Percentiles rank a stretch among this genome's conserved stretches.
Evolutionary conservation across 2,113 vertebrate species (phyloP).

Genomic region (Lucifuga dentata): DNA sequence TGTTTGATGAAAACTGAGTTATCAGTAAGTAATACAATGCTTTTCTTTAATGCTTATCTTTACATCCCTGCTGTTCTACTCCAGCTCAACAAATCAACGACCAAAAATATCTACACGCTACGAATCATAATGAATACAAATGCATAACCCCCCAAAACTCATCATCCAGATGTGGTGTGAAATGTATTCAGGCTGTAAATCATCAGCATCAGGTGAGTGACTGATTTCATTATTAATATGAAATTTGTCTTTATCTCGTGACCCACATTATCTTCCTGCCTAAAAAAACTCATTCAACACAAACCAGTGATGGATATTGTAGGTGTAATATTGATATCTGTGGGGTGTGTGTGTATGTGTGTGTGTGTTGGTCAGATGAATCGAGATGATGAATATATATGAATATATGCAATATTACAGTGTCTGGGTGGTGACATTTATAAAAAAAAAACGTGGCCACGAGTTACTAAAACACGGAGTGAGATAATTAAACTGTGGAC

Average conservation of each 20-base stretch:
- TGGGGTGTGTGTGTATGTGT: no score
- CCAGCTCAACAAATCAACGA: conserved; percentile 18
- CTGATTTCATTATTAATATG: conserved; percentile 58
- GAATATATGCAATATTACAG: no score
- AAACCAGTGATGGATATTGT: no score
- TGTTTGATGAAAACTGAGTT: conserved; percentile 17
- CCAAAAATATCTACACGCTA: conserved; percentile 4
- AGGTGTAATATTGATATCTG: no score
- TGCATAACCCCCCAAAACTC: not conserved
- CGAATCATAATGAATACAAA: conserved; percentile 34
- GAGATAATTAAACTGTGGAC: no score
- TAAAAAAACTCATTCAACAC: conserved; percentile 40
- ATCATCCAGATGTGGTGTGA: not conserved
- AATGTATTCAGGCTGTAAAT: conserved; percentile 34
- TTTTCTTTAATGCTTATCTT: not conserved
- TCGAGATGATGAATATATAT: no score
- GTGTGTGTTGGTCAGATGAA: no score
- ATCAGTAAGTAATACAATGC: not conserved
- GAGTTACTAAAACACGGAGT: no score
- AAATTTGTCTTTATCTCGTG: conserved; percentile 31
- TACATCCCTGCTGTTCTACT: not conserved
- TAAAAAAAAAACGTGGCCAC: no score
- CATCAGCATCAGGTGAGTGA: conserved; percentile 42
- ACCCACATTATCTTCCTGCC: conserved; percentile 50
- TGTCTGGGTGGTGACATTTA: no score